Evolutionary conservation across 2,888 invertebrate genomes (phyloP).

Genomic region (Deroplatys truncata): DNA sequence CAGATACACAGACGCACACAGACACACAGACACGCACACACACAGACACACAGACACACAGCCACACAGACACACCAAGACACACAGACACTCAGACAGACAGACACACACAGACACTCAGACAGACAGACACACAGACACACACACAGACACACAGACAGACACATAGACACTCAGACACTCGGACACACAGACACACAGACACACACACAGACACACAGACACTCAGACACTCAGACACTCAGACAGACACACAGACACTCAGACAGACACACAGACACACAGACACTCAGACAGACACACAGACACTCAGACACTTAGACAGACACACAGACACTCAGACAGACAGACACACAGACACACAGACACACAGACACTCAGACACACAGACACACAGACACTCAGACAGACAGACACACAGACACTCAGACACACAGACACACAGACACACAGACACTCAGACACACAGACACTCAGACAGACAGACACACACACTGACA

Average conservation of each 20-base stretch:
- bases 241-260: neutral
- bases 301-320: neutral
- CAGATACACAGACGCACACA: too few relatives aligned
- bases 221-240: neutral
- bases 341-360: neutral
- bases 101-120: neutral
- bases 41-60: too few relatives aligned
- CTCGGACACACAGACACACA: too few relatives aligned
- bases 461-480: neutral
- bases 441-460: neutral
- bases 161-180: too few relatives aligned
- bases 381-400: neutral
- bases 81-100: neutral
- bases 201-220: neutral
- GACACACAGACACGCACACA: too few relatives aligned
- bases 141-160: neutral
- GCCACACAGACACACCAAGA: too few relatives aligned
- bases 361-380: neutral
- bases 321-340: neutral
- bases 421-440: neutral
- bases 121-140: neutral
- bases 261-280: neutral
- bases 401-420: neutral
- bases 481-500: neutral
- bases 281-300: neutral